Percentiles rank a stretch among this genome's conserved stretches.
Conservation (phyloP, 2,888 invertebrate genomes). For the Rhynchonema sp. region DNA sequence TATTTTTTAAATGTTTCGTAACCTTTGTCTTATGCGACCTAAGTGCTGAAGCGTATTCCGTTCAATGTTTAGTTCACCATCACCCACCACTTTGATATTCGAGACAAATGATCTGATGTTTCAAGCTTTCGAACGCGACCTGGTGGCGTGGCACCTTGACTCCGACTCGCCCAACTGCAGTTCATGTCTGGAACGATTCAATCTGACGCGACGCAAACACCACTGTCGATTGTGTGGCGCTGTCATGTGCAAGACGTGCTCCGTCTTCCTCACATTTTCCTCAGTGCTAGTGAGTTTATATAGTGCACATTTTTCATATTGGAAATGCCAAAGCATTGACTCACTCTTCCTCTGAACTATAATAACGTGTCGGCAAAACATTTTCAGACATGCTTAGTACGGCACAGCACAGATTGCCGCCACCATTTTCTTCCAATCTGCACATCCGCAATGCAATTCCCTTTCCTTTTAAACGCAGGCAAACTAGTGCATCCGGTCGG, state of each 20-base stretch:
- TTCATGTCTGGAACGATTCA: constrained; percentile 69
- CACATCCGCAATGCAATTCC: too few species aligned
- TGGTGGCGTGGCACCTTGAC: constrained; percentile 83
- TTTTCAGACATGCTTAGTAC: too few species aligned
- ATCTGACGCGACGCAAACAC: constrained; percentile 53
- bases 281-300: too few species aligned
- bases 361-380: too few species aligned
- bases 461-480: not conserved
- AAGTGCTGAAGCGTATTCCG: too few species aligned
- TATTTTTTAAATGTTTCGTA: not conserved
- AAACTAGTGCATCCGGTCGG: not conserved
- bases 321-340: too few species aligned
- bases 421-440: too few species aligned
- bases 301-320: too few species aligned
- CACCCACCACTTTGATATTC: too few species aligned
- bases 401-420: too few species aligned
- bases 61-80: too few species aligned
- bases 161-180: constrained; percentile 70
- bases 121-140: constrained; percentile 43
- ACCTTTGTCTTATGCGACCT: not conserved
- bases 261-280: constrained; percentile 22
- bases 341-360: too few species aligned
- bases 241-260: constrained; percentile 21
- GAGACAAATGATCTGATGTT: constrained; percentile 11
- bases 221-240: constrained; percentile 63